Conservation (phyloP, 2,797 vertebrate species). For the Cuculus canorus region DNA sequence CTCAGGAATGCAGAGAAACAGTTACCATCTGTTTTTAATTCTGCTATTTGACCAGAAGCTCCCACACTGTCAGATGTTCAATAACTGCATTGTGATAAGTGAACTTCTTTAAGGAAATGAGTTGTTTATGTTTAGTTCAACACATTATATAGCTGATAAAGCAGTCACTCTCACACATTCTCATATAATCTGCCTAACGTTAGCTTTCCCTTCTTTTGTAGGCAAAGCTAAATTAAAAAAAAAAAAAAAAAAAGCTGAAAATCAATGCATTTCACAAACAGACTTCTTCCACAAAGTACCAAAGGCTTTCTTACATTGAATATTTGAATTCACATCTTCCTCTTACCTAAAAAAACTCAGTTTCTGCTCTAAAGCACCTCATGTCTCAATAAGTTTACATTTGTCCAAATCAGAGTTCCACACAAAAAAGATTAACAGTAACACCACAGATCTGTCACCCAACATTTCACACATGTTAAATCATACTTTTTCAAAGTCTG, state of each 20-base stretch:
- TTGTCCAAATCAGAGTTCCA: not conserved
- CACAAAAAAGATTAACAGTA: not conserved
- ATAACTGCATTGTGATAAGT: not conserved
- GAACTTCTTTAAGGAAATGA: not conserved
- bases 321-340: not conserved
- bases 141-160: not conserved
- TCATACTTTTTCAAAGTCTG: not conserved
- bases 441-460: not conserved
- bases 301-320: not conserved
- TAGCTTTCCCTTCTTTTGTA: not conserved
- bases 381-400: not conserved
- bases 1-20: not conserved
- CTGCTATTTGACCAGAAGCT: not conserved
- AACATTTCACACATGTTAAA: not conserved
- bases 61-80: not conserved
- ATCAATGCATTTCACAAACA: not conserved
- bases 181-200: not conserved
- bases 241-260: not conserved
- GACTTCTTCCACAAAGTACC: not conserved
- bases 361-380: not conserved
- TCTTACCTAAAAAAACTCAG: not conserved
- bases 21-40: not conserved
- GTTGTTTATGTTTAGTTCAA: not conserved
- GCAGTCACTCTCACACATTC: not conserved
- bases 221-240: not conserved